phyloP scores from a whole-genome alignment of 2,113 vertebrate species.

The Apteryx owenii region DNA sequence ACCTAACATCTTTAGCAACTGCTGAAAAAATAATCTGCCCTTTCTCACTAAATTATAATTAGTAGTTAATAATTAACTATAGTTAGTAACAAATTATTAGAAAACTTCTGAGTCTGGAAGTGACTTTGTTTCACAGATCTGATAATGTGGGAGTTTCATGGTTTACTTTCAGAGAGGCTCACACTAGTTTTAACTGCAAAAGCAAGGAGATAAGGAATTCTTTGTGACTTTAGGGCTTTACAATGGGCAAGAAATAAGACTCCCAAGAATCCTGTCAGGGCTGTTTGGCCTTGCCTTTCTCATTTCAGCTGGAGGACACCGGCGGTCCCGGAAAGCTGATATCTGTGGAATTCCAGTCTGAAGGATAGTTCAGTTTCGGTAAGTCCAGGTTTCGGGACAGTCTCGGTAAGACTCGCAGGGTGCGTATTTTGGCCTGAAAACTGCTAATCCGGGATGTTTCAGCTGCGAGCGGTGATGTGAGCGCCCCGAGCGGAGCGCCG shows the following conservation, averaged over 20 bases:
- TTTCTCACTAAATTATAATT: not conserved
- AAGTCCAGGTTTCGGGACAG: not conserved
- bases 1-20: not conserved
- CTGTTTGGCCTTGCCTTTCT: not conserved
- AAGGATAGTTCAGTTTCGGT: not conserved
- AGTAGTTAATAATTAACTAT: not conserved
- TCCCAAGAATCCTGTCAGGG: not conserved
- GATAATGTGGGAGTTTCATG: accelerated
- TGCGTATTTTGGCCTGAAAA: not conserved
- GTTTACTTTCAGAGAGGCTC: not conserved
- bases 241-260: not conserved
- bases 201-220: not conserved
- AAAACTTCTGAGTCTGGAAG: not conserved
- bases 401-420: accelerated
- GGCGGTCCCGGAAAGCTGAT: not conserved
- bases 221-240: not conserved
- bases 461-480: not conserved
- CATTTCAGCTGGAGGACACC: not conserved
- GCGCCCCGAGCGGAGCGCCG: too few relatives aligned
- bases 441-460: not conserved
- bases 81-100: not conserved
- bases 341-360: not conserved
- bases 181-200: not conserved
- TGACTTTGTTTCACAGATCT: not conserved
- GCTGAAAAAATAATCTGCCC: not conserved